Evolutionary conservation across 2,888 invertebrate genomes (phyloP), one percentile per base, ranked within the genome.

Genomic region (Platynereis dumerilii): DNA sequence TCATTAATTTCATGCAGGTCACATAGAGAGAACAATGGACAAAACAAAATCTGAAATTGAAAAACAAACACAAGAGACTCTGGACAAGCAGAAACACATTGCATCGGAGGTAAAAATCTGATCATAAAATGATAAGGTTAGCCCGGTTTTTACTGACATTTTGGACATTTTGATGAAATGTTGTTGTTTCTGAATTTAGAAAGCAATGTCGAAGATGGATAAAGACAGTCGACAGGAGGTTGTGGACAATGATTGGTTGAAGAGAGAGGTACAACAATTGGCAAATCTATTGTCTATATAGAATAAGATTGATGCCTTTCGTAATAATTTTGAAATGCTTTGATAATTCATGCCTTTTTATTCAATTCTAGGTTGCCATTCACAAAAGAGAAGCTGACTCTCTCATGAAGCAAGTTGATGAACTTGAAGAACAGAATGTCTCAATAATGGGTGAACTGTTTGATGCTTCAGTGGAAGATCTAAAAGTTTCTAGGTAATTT

Each of bases 171-270:
- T 52, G 52, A 52, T 7, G 10, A 52, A 7, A 52, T 10, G 7
- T 52, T 22, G 7, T 52, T 15, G 52, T 20, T 20, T n/a, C 5
- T 20, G 17, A 3, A n/a, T 75, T 75, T 74, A 83, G 82, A 81
- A 78, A 76, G 83, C 83, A 15, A 81, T 83, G 68, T 74, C 78
- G 52, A 74, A 75, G 64, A 70, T 83, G 71, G 81, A 83, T 66
- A 83, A 83, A 68, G 72, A 80, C 66, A 80, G 80, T 61, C 64
- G 80, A 59, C 81, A 81, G 58, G 83, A 83, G 67, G 80, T 82
- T 17, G 68, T 82, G 48, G 83, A 83, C 64, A 82, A 83, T 72
- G 80, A 82, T 56, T 83, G 83, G 83, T 71, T 83, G 57, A 78
- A 74, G 65, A 71, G 76, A 70, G 83, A 83, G 79, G 83, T 81